Base-by-base conservation (phyloP, 2,888 invertebrate species). In the Bhutanitis thaidina region DNA sequence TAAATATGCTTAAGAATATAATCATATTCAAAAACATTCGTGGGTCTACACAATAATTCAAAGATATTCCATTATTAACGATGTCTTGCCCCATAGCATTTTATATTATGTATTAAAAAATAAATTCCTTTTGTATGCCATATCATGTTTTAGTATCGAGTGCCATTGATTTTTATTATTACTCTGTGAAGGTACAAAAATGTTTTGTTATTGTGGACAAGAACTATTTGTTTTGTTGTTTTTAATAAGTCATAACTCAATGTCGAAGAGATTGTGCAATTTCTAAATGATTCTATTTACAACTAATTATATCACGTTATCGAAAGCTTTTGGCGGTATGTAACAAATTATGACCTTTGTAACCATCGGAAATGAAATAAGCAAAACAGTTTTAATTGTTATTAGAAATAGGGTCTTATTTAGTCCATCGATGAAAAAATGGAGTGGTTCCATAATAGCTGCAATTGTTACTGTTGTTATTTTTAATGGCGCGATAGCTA, bases 31-130 rank as follows among this genome's bases (percentile, higher is more conserved):
- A 20, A 32, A 34, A 32, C 43, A 39, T 44, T 12, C 12, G 35
- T 40, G 27, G 38, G 39, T 44, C 38, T 44, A 50, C 25, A 34
- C 16, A 27, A 41, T 44, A 27, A 9, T 29, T 15, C 2, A 14
- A 38, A 36, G 7, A 45, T 37, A 48, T 53, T 53, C 39, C 44
- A 30, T 15, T 35, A 25, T 45, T 12, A 36, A 32, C 35, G 20
- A 46, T 45, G 10, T 48, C 48, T 49, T 48, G 44, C 48, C 46
- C 12, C 4, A 16, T 32, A 47, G 53, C 46, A 49, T 48, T 53
- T 48, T 29, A 20, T 44, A 12, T 50, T 50, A 34, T 32, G 39
- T 27, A 9, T 25, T 12, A 16, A 16, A 34, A 10, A 16, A n/a
- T 27, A 14, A 13, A 15, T 29, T 7, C 12, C 12, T 44, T 13